Conservation (phyloP, 2,113 vertebrate species). For the Suncus etruscus region DNA sequence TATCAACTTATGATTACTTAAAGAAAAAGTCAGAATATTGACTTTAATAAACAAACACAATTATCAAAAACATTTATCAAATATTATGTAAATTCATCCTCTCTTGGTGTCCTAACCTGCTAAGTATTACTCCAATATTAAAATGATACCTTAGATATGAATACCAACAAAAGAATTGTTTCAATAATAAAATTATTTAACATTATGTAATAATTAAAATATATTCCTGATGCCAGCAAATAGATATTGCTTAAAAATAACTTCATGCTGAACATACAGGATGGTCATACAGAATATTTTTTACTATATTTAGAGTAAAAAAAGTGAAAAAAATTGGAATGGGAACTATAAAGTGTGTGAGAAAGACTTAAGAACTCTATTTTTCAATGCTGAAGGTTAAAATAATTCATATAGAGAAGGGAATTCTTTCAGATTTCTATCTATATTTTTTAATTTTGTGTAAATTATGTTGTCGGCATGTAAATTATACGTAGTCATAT, state of each 20-base stretch:
- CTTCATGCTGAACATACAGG: neutral
- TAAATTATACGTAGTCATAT: neutral
- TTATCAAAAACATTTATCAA: no score
- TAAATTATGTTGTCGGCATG: no score
- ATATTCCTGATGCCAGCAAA: neutral
- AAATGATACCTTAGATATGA: no score
- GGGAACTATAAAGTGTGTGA: neutral
- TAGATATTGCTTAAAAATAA: neutral
- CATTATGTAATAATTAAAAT: neutral
- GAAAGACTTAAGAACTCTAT: neutral
- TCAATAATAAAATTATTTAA: no score
- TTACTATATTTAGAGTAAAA: neutral
- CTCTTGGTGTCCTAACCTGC: no score
- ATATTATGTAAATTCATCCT: no score
- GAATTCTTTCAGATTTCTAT: neutral
- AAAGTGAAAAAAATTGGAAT: neutral
- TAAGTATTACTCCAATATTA: no score
- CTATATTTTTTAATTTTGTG: no score
- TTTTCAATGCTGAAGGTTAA: slow-evolving; percentile 1
- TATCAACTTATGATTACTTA: no score
- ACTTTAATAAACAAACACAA: no score
- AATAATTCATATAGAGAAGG: neutral
- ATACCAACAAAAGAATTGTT: no score
- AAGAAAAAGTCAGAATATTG: no score
- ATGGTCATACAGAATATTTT: neutral